Evolutionary conservation across 2,888 invertebrate genomes (phyloP), one percentile per base, ranked within the genome.

Genomic region (Calameuta idolon): DNA sequence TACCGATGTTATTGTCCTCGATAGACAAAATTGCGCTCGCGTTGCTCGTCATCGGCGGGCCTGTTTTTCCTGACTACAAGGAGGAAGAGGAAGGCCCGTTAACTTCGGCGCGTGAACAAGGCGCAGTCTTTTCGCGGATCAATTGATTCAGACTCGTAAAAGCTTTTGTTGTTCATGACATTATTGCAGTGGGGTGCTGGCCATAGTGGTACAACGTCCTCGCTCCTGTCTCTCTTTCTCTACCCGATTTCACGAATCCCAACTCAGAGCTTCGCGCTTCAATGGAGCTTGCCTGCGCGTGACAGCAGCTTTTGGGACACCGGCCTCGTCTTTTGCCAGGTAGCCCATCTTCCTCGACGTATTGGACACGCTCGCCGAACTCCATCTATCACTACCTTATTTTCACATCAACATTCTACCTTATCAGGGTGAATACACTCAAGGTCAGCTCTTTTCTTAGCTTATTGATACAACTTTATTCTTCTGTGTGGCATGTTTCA

Each of bases 271-370:
- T 81, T 76, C 76, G 79, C 73, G 74, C 82, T 78, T 79, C 85
- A 79, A 88, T 88, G 89, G 85, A 85, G 83, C 79, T 83, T 80
- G 78, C 69, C 78, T 78, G 77, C 81, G 86, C 85, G 85, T 87
- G 88, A 88, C 86, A 82, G 69, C 81, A 82, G 81, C 77, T 82
- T 77, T 81, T 75, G 83, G 81, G 81, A 84, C 79, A 80, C 80
- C 84, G 78, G 82, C 80, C 80, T 86, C 75, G 69, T 79, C 74
- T 81, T 78, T 75, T 75, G 81, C 82, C 86, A 85, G 84, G 83
- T 83, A 84, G 81, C 81, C 79, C 79, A 34, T 71, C 71, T 31
- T 71, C 34, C 71, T 31, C 71, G 15, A 33, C 71, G 71, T 31
- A 34, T 23, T 55, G 71, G 71, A 71, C 33, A 33, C 71, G 34